Evolutionary conservation across 2,888 invertebrate species (phyloP), one percentile per base, ranked within the genome.

Genomic region (Phyto melanocephala): DNA sequence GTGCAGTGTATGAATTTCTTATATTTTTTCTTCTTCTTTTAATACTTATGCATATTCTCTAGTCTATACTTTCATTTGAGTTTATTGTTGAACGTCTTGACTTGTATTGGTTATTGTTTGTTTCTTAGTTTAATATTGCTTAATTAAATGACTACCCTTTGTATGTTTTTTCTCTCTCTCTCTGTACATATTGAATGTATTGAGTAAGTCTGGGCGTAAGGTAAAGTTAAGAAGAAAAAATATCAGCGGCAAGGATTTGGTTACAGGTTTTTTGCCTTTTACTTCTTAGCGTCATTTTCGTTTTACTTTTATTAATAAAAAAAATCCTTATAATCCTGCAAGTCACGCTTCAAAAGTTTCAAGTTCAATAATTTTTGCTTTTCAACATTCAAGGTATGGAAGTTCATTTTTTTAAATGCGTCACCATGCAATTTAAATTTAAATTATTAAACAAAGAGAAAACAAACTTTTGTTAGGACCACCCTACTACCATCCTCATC

Each of bases 271-370:
- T 15, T 11, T 79, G 17, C 6, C 15, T 15, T 62, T 17, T 62
- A 10, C 22, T 10, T 58, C 28, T 52, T 50, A 17, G 13, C 40
- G 80, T 17, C 40, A 24, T 77, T 58, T 79, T 33, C 35, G 1
- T 3, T 47, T 62, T 82, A 54, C 54, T 1, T 56, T 40, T 22
- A 56, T 67, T 47, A 56, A 63, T 78, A 6, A 28, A 28, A 28
- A 28, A 28, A 28, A 74, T 74, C 80, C 78, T 60, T 75, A 63
- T 74, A 83, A 75, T 81, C 81, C 79, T 79, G 74, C 75, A 84
- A 81, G 84, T 84, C 84, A 84, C 81, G 84, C 81, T 84, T 72
- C 81, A 63, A 79, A 79, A 72, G 75, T 75, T 79, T 84, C 81
- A 79, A 84, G 84, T 84, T 84, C 84, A 79, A 84, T 79, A 79